phyloP scores from a whole-genome alignment of 1,140 invertebrate species.

The Coelopa frigida region DNA sequence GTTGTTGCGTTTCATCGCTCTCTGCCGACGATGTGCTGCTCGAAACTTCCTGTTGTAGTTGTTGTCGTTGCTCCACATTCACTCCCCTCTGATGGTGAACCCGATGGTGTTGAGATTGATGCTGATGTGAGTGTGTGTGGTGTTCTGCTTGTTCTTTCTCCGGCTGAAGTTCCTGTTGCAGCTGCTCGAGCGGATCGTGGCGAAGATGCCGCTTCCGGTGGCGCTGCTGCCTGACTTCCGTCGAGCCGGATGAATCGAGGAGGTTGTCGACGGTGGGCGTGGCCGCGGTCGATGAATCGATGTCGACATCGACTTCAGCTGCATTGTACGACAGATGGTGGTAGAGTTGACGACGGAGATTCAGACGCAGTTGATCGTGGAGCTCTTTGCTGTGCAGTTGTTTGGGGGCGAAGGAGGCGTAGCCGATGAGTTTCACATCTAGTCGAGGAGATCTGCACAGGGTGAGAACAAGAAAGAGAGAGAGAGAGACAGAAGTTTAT shows the following conservation, averaged over 20 bases:
- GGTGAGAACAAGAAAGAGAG: background rate
- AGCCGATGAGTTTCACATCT: constrained; percentile 27
- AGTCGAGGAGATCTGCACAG: constrained; percentile 32
- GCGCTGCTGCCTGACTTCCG: constrained; percentile 16
- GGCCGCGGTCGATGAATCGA: constrained; percentile 27
- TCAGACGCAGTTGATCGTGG: constrained; percentile 14
- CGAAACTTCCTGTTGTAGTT: too few species aligned
- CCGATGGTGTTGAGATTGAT: constrained; percentile 15
- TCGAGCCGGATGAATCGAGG: constrained; percentile 23
- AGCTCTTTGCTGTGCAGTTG: constrained; percentile 14
- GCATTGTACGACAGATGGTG: constrained; percentile 13
- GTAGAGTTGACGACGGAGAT: constrained; percentile 14
- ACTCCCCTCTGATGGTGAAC: background rate
- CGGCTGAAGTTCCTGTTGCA: too few species aligned
- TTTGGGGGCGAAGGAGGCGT: constrained; percentile 15
- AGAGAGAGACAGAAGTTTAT: background rate
- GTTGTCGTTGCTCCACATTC: too few species aligned
- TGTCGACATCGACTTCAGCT: constrained; percentile 11
- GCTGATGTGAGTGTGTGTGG: constrained; percentile 15
- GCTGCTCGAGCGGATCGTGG: constrained; percentile 7
- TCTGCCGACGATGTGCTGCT: too few species aligned
- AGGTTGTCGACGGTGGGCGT: constrained; percentile 31
- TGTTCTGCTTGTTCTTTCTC: background rate
- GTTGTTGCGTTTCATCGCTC: too few species aligned
- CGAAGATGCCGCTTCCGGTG: constrained; percentile 26